Percentiles rank a stretch among this genome's conserved stretches.
Conservation (phyloP, 2,113 vertebrate genomes). For the Theropithecus gelada region DNA sequence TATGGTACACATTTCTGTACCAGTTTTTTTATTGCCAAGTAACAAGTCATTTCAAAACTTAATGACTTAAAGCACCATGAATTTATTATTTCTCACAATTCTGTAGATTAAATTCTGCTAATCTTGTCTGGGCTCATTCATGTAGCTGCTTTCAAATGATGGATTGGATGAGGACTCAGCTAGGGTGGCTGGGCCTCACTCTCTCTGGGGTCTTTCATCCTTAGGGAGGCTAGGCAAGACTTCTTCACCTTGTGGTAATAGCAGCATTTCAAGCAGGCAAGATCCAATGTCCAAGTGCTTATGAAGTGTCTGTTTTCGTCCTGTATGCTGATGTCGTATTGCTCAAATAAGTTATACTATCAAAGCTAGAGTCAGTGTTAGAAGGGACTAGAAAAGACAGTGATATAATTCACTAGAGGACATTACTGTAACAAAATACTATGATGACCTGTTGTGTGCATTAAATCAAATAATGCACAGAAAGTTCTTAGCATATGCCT, state of each 20-base stretch:
- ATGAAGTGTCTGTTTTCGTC: neutral
- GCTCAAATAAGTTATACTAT: neutral
- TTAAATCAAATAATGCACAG: slow-evolving; percentile 2
- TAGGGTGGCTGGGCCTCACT: neutral
- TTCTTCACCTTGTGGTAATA: neutral
- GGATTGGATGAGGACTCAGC: neutral
- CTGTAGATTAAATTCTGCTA: neutral
- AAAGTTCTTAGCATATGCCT: neutral
- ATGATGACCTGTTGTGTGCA: neutral
- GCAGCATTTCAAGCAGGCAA: neutral
- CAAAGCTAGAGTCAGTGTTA: neutral
- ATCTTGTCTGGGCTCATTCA: neutral
- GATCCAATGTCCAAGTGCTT: neutral
- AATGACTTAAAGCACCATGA: neutral
- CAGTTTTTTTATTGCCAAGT: neutral
- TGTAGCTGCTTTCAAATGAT: neutral
- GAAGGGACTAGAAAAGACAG: neutral
- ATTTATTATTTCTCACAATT: neutral
- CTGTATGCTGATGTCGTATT: neutral
- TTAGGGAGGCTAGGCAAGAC: neutral
- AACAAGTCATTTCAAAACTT: neutral
- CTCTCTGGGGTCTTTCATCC: neutral
- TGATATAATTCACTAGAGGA: neutral
- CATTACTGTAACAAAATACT: neutral
- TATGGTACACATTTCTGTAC: neutral